These are phyloP conservation scores for Drosophila recens DNA, from an alignment of 2,888 invertebrate species.

Conservation along the genomic window DNA sequence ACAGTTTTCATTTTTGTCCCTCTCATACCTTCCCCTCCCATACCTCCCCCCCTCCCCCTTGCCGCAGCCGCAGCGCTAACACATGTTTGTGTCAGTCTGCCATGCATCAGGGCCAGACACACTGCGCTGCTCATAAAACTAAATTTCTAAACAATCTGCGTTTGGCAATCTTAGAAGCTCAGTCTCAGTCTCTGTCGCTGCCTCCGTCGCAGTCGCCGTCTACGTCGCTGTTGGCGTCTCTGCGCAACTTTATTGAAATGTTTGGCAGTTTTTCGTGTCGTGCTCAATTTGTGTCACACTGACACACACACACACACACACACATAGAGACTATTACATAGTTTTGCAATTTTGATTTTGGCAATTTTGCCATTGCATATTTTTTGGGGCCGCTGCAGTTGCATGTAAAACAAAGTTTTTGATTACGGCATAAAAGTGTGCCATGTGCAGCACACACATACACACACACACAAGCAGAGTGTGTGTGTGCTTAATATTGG, in stretches of 20 bases:
- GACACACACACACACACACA: slow-evolving; percentile 28
- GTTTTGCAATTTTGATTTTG: slow-evolving; percentile 74
- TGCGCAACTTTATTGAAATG: slow-evolving; percentile 79
- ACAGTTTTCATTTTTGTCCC: neutral
- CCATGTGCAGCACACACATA: slow-evolving; percentile 47
- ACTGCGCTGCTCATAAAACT: slow-evolving; percentile 69
- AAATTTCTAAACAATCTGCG: slow-evolving; percentile 80
- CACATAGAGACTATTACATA: slow-evolving; percentile 41
- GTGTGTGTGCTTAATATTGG: slow-evolving; percentile 34
- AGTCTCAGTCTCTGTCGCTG: slow-evolving; percentile 26
- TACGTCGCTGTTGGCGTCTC: slow-evolving; percentile 41
- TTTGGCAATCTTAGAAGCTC: slow-evolving; percentile 70
- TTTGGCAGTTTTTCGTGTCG: slow-evolving; percentile 78
- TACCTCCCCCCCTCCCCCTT: neutral
- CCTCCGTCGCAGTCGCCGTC: slow-evolving; percentile 24
- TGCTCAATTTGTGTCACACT: slow-evolving; percentile 76
- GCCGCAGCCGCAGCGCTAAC: slow-evolving; percentile 22
- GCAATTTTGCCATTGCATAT: slow-evolving; percentile 73
- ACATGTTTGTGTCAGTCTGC: slow-evolving; percentile 61
- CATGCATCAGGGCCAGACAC: slow-evolving; percentile 36
- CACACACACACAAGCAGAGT: slow-evolving; percentile 3
- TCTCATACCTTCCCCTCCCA: neutral
- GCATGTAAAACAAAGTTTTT: slow-evolving; percentile 74
- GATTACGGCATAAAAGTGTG: slow-evolving; percentile 60
- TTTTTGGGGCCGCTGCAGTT: slow-evolving; percentile 65